phyloP scores from a whole-genome alignment of 2,113 vertebrate genomes.

The Caloenas nicobarica region DNA sequence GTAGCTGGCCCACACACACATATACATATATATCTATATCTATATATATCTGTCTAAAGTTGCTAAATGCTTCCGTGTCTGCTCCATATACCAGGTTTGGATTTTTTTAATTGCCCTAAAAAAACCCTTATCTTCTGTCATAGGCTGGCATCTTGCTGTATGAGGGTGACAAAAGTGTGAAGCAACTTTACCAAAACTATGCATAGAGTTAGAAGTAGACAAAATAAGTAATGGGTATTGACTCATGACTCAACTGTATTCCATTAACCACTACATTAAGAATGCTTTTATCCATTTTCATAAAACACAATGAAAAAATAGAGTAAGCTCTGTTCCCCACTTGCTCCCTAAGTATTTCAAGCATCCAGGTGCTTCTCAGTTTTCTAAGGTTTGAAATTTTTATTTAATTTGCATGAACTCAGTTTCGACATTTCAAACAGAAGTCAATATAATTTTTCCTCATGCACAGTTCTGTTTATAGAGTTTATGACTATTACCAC shows the following conservation, averaged over 20 bases:
- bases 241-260: not conserved
- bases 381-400: not conserved
- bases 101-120: not conserved
- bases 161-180: not conserved
- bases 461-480: not conserved
- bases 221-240: not conserved
- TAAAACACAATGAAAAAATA: not conserved
- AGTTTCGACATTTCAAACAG: not conserved
- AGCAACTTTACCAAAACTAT: not conserved
- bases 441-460: not conserved
- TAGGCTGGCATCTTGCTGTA: not conserved
- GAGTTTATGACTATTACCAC: not conserved
- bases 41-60: not conserved
- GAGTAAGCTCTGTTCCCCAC: not conserved
- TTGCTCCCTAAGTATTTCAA: not conserved
- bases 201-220: not conserved
- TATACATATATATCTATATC: too few relatives aligned
- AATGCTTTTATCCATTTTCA: not conserved
- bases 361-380: not conserved
- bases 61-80: not conserved
- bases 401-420: not conserved
- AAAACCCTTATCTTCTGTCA: slow-evolving; percentile 1
- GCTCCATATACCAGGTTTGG: not conserved
- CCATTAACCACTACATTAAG: not conserved
- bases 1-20: not conserved